A percentile compares a stretch with the other conserved stretches of the same genome.
Evolutionary conservation across 2,888 invertebrate species (phyloP).

Genomic region (Catotricha subobsoleta): DNA sequence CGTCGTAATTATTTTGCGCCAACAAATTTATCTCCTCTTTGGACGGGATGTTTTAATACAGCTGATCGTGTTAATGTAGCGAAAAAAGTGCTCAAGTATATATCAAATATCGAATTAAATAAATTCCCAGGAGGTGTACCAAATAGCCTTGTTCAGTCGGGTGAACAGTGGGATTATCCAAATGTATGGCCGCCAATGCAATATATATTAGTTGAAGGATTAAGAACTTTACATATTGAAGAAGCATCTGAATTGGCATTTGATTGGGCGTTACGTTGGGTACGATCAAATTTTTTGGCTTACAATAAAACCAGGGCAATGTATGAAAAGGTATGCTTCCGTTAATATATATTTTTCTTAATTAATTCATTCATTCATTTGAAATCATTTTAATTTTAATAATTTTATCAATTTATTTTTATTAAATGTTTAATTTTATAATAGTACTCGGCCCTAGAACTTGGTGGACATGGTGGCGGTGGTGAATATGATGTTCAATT

Average conservation of each 20-base stretch:
- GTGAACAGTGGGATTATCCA: conserved; percentile 83
- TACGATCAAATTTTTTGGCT: conserved; percentile 58
- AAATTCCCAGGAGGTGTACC: conserved; percentile 60
- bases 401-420: neutral
- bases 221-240: conserved; percentile 46
- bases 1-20: conserved; percentile 59
- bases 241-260: conserved; percentile 46
- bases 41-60: conserved; percentile 54
- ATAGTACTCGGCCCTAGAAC: conserved; percentile 16
- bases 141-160: conserved; percentile 53
- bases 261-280: conserved; percentile 64
- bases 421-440: neutral
- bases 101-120: conserved; percentile 44
- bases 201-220: conserved; percentile 58
- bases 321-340: conserved; percentile 62
- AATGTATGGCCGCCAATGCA: conserved; percentile 93
- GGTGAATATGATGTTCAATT: conserved; percentile 81
- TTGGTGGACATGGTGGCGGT: conserved; percentile 58
- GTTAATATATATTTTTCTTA: neutral
- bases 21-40: conserved; percentile 65
- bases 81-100: conserved; percentile 44
- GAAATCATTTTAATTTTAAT: neutral
- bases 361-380: too few species aligned
- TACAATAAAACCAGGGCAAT: conserved; percentile 51
- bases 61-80: conserved; percentile 38